A percentile compares a stretch with the other conserved stretches of the same genome.
phyloP scores from a whole-genome alignment of 2,888 invertebrate genomes.

The Morpho deidamia region DNA sequence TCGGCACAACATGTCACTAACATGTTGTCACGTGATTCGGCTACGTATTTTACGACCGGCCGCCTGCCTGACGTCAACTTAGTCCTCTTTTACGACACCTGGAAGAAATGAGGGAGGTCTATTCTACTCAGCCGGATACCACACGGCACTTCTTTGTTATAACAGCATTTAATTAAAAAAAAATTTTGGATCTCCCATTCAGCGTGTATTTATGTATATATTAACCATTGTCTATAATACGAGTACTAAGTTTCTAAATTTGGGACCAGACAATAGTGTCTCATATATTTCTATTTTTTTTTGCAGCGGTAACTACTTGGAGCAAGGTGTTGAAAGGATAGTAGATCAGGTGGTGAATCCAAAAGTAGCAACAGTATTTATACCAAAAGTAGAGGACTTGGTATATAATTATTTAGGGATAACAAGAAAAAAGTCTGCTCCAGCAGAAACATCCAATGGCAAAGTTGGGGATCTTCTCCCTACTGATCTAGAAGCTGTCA shows the following conservation, averaged over 20 bases:
- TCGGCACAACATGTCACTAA: no score
- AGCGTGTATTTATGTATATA: no score
- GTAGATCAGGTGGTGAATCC: conserved; percentile 98
- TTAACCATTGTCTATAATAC: background rate
- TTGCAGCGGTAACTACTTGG: conserved; percentile 90
- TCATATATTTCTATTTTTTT: conserved; percentile 13
- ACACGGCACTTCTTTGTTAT: no score
- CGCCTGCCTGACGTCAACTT: no score
- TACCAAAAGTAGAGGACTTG: conserved; percentile 93
- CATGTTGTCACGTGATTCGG: no score
- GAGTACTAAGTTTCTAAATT: background rate
- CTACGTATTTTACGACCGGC: no score
- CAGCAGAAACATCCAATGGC: conserved; percentile 51
- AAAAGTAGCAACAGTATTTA: conserved; percentile 91
- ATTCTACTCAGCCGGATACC: no score
- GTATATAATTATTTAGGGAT: conserved; percentile 92
- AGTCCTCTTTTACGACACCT: no score
- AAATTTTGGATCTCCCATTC: no score
- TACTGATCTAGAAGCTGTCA: conserved; percentile 88
- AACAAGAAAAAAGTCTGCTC: conserved; percentile 79
- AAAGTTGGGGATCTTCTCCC: conserved; percentile 79
- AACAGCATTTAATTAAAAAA: no score
- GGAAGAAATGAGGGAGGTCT: no score
- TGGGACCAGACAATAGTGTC: no score
- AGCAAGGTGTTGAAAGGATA: conserved; percentile 94